Evolutionary conservation across 2,888 invertebrate genomes (phyloP).

Genomic region (Microchrysa polita): DNA sequence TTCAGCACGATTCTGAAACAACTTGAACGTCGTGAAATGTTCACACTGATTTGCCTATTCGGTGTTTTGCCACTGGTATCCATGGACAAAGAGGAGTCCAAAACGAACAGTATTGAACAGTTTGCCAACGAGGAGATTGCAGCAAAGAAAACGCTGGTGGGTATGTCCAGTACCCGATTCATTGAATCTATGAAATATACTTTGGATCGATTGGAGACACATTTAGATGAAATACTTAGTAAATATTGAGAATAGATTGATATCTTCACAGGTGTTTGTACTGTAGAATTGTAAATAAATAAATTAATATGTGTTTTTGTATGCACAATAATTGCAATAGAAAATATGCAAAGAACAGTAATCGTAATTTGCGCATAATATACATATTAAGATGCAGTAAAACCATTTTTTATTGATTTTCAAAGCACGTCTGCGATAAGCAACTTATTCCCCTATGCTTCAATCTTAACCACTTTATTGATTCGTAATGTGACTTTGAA

Average conservation of each 20-base stretch:
- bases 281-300: too few relatives aligned
- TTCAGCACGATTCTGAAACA: neutral
- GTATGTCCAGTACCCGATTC: conserved; percentile 55
- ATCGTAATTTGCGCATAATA: too few relatives aligned
- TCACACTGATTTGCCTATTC: neutral
- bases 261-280: too few relatives aligned
- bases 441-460: too few relatives aligned
- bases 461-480: too few relatives aligned
- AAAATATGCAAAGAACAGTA: too few relatives aligned
- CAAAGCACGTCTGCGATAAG: too few relatives aligned
- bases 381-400: too few relatives aligned
- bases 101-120: conserved; percentile 47
- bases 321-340: too few relatives aligned
- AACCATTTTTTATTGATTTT: too few relatives aligned
- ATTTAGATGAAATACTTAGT: conserved; percentile 1
- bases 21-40: conserved; percentile 17
- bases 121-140: neutral
- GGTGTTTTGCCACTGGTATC: conserved; percentile 6
- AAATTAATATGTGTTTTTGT: too few relatives aligned
- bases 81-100: conserved; percentile 45
- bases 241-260: neutral
- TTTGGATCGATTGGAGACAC: conserved; percentile 58
- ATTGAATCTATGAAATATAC: conserved; percentile 58
- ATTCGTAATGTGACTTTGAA: too few relatives aligned
- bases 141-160: neutral